Conservation (phyloP, 2,797 vertebrate species). For the Malacoraja senta region DNA sequence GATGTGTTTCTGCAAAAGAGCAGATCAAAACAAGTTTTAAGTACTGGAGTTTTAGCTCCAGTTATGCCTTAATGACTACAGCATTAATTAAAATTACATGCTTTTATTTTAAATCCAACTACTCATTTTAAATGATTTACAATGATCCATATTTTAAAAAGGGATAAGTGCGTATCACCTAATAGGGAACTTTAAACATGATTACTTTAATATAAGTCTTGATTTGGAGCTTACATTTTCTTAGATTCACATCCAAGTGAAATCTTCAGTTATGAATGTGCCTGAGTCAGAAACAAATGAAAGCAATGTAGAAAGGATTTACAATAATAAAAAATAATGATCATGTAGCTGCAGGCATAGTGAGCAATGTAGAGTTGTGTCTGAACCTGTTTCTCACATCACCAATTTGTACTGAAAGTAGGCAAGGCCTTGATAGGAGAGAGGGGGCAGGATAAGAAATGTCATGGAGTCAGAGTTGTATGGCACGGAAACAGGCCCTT, state of each 20-base stretch:
- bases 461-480: too few relatives aligned
- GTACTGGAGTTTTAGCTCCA: not conserved
- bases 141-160: not conserved
- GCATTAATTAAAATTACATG: not conserved
- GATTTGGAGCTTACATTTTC: slow-evolving; percentile 17
- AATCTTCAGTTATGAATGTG: not conserved
- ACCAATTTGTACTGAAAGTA: not conserved
- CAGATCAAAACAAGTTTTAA: not conserved
- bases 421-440: slow-evolving; percentile 40
- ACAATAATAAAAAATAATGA: slow-evolving; percentile 32
- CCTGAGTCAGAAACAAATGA: slow-evolving; percentile 13
- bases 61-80: not conserved
- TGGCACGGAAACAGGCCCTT: too few relatives aligned
- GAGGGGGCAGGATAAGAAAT: slow-evolving; percentile 40
- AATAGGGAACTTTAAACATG: not conserved
- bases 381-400: slow-evolving; percentile 25
- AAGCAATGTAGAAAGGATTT: not conserved
- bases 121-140: not conserved
- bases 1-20: not conserved
- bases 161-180: not conserved
- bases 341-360: slow-evolving; percentile 9
- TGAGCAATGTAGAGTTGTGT: slow-evolving; percentile 6
- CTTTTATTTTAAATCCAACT: slow-evolving; percentile 9
- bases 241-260: slow-evolving; percentile 12
- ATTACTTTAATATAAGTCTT: slow-evolving; percentile 22